A percentile compares a stretch with the other conserved stretches of the same genome.
Conservation (phyloP, 2,113 vertebrate genomes). For the Hassar affinis region DNA sequence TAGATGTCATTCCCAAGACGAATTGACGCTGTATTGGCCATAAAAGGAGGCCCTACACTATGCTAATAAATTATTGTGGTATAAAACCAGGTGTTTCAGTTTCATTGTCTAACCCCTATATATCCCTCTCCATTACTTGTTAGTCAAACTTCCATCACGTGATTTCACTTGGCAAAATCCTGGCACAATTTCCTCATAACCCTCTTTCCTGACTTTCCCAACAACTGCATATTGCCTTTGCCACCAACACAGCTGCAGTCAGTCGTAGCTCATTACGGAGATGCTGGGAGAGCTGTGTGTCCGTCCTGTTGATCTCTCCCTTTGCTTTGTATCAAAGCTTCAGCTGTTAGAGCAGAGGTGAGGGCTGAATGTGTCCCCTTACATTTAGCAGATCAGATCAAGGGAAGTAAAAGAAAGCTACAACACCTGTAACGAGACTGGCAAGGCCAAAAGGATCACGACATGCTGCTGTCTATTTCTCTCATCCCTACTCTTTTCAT, state of each 20-base stretch:
- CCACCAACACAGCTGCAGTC: neutral
- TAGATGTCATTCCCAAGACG: too few relatives aligned
- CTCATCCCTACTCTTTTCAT: neutral
- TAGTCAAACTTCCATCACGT: neutral
- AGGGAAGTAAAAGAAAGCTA: slow-evolving; percentile 5
- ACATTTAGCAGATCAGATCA: slow-evolving; percentile 15
- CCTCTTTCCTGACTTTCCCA: neutral
- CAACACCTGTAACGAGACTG: slow-evolving; percentile 3
- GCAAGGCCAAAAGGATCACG: neutral
- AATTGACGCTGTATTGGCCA: too few relatives aligned
- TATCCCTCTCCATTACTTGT: neutral
- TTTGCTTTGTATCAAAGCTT: slow-evolving; percentile 21
- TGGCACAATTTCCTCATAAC: neutral
- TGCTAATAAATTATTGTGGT: too few relatives aligned
- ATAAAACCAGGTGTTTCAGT: too few relatives aligned
- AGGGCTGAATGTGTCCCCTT: neutral
- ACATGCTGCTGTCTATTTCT: neutral
- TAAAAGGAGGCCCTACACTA: too few relatives aligned
- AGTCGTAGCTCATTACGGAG: neutral
- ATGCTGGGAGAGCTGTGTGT: neutral
- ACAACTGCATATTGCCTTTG: neutral
- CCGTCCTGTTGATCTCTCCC: neutral
- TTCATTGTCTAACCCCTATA: too few relatives aligned
- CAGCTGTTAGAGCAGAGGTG: slow-evolving; percentile 15
- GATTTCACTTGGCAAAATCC: neutral